phyloP scores from a whole-genome alignment of 1,140 invertebrate genomes.

The Thaumetopoea pityocampa region DNA sequence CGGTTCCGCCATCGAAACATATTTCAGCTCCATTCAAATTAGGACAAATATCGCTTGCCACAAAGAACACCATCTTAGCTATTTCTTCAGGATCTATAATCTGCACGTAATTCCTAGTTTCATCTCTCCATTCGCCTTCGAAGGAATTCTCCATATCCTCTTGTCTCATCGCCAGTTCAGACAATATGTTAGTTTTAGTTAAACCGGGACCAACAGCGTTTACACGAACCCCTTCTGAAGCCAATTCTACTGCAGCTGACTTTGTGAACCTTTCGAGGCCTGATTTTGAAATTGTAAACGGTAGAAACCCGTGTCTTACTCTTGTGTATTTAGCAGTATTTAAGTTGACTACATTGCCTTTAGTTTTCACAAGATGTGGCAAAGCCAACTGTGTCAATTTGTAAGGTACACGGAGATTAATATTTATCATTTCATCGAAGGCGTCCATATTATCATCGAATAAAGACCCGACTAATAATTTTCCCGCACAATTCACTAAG shows the following conservation, averaged over 20 bases:
- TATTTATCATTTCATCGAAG: conserved; percentile 82
- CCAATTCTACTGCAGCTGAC: conserved; percentile 77
- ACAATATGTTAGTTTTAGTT: conserved; percentile 79
- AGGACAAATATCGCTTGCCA: conserved; percentile 85
- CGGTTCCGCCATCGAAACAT: conserved; percentile 84
- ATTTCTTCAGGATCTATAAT: conserved; percentile 83
- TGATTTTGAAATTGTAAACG: conserved; percentile 20
- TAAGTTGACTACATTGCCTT: conserved; percentile 36
- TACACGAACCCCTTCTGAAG: conserved; percentile 76
- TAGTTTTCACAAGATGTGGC: conserved; percentile 80
- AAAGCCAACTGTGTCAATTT: conserved; percentile 83
- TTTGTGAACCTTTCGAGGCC: conserved; percentile 81
- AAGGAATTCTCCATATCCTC: conserved; percentile 73
- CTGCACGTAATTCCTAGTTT: conserved; percentile 77
- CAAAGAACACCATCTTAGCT: conserved; percentile 85
- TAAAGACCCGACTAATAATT: conserved; percentile 80
- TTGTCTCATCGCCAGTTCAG: conserved; percentile 75
- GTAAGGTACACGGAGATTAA: conserved; percentile 84
- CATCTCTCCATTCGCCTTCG: conserved; percentile 84
- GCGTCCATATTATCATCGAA: conserved; percentile 82
- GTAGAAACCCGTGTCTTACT: conserved; percentile 24
- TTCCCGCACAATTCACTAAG: conserved; percentile 85
- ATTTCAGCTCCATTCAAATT: conserved; percentile 87
- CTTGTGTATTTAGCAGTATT: conserved; percentile 15
- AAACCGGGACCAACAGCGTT: conserved; percentile 81